Evolutionary conservation across 2,797 vertebrate species (phyloP).

Genomic region (Crocidura indochinensis): DNA sequence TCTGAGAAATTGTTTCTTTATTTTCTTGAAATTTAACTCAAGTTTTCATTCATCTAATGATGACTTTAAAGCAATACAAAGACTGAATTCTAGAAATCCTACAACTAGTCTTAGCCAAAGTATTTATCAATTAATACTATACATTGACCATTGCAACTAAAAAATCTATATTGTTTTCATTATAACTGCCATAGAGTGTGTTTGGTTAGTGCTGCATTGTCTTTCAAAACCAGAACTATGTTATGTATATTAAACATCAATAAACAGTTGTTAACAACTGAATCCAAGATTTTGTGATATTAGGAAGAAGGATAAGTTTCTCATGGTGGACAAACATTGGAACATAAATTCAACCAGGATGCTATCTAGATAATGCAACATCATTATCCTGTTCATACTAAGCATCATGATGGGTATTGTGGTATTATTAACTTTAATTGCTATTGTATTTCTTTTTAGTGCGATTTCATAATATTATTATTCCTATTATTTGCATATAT

Average conservation of each 20-base stretch:
- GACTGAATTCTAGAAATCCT: not conserved
- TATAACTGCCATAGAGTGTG: not conserved
- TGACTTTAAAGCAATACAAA: not conserved
- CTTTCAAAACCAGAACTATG: not conserved
- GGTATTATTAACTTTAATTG: not conserved
- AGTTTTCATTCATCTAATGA: not conserved
- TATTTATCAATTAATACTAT: too few species aligned
- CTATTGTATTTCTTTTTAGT: not conserved
- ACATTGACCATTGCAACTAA: not conserved
- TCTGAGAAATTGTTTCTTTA: not conserved
- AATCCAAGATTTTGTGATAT: not conserved
- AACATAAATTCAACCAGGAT: not conserved
- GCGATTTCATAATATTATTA: conserved; percentile 12
- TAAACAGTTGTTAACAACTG: not conserved
- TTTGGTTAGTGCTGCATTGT: not conserved
- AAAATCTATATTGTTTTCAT: not conserved
- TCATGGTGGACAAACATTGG: not conserved
- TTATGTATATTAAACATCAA: not conserved
- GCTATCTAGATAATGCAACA: accelerated
- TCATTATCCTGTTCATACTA: not conserved
- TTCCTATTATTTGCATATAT: not conserved
- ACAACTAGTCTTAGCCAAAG: not conserved
- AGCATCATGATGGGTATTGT: not conserved
- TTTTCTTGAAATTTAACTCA: not conserved
- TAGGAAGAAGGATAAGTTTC: not conserved